Evolutionary conservation across 2,888 invertebrate species (phyloP), one percentile per base, ranked within the genome.

Genomic region (Aphelenchoides bicaudatus): DNA sequence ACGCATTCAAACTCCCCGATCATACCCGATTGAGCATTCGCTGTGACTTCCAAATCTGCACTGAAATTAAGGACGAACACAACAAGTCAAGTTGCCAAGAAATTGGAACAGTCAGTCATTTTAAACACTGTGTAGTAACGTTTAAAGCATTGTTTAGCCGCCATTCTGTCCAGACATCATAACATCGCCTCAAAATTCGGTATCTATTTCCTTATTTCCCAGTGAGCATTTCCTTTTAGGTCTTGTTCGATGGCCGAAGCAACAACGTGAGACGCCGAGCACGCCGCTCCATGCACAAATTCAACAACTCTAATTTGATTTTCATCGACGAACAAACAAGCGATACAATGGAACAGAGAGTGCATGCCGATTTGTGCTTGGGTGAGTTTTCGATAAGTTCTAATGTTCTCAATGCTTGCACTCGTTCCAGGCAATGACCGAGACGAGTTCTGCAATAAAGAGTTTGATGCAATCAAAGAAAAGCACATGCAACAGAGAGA

Each of bases 1-100:
- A 75, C 65, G 78, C 78, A 1, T 78, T 78, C 65, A 76, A 75
- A 50, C 65, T 78, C 8, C 78, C 78, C 3, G 78, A 79, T 52
- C 68, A 75, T 62, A 61, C 70, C 10, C 57, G 54, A 4, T 64
- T 78, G 10, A 62, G 67, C 29, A 66, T 78, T 51, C 60, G 62
- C n/a, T 78, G 78, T 52, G 67, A 65, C 38, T 62, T 78, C 50
- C 48, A 71, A 6, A 70, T 78, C 27, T 78, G 78, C 66, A 65
- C 75, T 0, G 78, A 79, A 43, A 71, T 78, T 39, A 56, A 62
- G 10, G 71, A 74, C 27, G 61, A 66, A 6, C 68, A 64, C 5
- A 76, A 73, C 23, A 49, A 62, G 21, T 69, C 64, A 10, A 70
- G 67, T 23, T 78, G 78, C 59, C 69, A 65, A 25, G 58, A 53